phyloP scores from a whole-genome alignment of 2,113 vertebrate genomes.

The Takifugu flavidus region DNA sequence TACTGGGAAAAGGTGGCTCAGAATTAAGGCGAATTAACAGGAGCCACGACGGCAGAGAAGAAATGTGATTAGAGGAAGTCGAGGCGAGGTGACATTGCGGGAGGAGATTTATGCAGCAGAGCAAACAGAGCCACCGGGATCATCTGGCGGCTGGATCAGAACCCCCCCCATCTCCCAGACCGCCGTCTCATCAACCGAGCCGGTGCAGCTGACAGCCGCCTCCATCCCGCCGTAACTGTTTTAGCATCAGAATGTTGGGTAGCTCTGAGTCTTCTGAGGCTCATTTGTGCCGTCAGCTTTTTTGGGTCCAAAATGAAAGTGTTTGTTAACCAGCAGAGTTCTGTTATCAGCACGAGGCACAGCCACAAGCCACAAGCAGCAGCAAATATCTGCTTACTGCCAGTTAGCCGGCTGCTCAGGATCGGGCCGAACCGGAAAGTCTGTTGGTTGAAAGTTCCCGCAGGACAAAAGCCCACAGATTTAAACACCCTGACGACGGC shows the following conservation, averaged over 20 bases:
- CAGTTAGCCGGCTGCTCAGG: too few relatives aligned
- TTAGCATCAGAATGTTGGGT: constrained; percentile 36
- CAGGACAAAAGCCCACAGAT: too few relatives aligned
- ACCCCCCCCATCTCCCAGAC: constrained; percentile 21
- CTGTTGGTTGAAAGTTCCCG: too few relatives aligned
- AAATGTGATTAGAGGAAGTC: constrained; percentile 64
- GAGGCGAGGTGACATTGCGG: constrained; percentile 67
- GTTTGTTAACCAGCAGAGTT: constrained; percentile 36
- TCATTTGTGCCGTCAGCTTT: constrained; percentile 34
- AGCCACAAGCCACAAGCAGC: constrained; percentile 5
- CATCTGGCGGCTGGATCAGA: constrained; percentile 46
- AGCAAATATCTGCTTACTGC: constrained; percentile 4
- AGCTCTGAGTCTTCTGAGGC: constrained; percentile 6
- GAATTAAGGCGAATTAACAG: constrained; percentile 50
- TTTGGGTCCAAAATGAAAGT: constrained; percentile 29
- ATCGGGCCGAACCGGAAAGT: too few relatives aligned
- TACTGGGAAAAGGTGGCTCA: neutral
- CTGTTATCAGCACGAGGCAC: constrained; percentile 24
- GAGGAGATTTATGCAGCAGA: constrained; percentile 51
- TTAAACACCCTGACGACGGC: too few relatives aligned
- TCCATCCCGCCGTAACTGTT: constrained; percentile 10
- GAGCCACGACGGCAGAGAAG: constrained; percentile 46
- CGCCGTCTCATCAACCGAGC: constrained; percentile 39
- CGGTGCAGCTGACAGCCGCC: constrained; percentile 12
- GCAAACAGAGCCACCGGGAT: constrained; percentile 61